phyloP scores from a whole-genome alignment of 2,888 invertebrate species.

The Ochropleura plecta region DNA sequence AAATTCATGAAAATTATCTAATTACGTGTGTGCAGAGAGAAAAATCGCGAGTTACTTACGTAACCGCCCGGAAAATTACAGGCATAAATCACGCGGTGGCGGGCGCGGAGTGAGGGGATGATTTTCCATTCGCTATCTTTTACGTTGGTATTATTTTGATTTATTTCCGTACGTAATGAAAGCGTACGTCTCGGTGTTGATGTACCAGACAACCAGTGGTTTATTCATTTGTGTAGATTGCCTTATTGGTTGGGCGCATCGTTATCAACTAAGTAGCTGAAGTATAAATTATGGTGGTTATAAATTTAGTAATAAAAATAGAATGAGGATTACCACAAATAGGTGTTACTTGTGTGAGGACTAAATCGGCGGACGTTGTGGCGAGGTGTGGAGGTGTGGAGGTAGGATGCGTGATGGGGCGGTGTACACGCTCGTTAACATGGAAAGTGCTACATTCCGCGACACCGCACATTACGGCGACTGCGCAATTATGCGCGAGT shows the following conservation, averaged over 20 bases:
- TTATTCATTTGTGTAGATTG: slow-evolving; percentile 81
- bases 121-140: slow-evolving; percentile 90
- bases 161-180: slow-evolving; percentile 88
- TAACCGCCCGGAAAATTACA: slow-evolving; percentile 89
- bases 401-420: slow-evolving; percentile 73
- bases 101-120: slow-evolving; percentile 80
- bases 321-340: slow-evolving; percentile 83
- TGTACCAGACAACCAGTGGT: slow-evolving; percentile 80
- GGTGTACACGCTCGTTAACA: slow-evolving; percentile 82
- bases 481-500: slow-evolving; percentile 80
- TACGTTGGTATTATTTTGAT: slow-evolving; percentile 89
- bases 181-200: slow-evolving; percentile 87
- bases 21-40: slow-evolving; percentile 88
- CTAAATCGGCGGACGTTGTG: slow-evolving; percentile 83
- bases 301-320: slow-evolving; percentile 80
- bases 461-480: slow-evolving; percentile 84
- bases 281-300: slow-evolving; percentile 74
- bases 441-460: slow-evolving; percentile 83
- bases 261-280: slow-evolving; percentile 78
- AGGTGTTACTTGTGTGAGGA: slow-evolving; percentile 81
- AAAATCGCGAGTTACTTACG: slow-evolving; percentile 89
- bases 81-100: slow-evolving; percentile 85
- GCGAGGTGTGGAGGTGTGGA: slow-evolving; percentile 65
- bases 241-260: slow-evolving; percentile 72
- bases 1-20: slow-evolving; percentile 88